A percentile compares a stretch with the other conserved stretches of the same genome.
Evolutionary conservation across 2,888 invertebrate species (phyloP).

Genomic region (Fragum whitleyi): DNA sequence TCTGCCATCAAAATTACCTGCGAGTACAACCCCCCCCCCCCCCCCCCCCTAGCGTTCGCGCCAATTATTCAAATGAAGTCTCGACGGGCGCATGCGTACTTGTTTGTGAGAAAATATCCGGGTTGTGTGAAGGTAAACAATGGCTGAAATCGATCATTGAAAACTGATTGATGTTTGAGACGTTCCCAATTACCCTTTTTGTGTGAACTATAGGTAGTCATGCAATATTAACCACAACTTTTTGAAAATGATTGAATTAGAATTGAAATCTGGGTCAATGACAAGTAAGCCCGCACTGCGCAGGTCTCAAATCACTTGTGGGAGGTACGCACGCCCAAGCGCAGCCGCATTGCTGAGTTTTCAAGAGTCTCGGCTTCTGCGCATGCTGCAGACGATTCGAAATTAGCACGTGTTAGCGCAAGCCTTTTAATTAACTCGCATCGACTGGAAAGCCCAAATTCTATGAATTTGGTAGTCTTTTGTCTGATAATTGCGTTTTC

Average conservation of each 20-base stretch:
- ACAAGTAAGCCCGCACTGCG: conserved; percentile 40
- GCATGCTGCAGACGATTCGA: conserved; percentile 65
- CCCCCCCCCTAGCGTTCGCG: too few relatives aligned
- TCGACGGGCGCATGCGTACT: conserved; percentile 22
- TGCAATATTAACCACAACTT: background rate
- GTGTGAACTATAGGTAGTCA: background rate
- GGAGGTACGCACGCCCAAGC: conserved; percentile 95
- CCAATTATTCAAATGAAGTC: conserved; percentile 19
- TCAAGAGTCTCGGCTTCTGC: conserved; percentile 54
- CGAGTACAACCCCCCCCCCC: too few relatives aligned
- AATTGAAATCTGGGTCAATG: background rate
- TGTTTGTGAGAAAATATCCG: conserved; percentile 8
- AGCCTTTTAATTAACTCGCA: too few relatives aligned
- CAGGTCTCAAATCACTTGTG: conserved; percentile 50
- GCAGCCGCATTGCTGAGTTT: conserved; percentile 90
- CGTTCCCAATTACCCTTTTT: background rate
- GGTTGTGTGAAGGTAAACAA: conserved; percentile 29
- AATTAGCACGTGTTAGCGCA: background rate
- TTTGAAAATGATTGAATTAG: background rate
- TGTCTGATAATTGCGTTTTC: background rate
- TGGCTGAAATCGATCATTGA: conserved; percentile 23
- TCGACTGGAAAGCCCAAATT: too few relatives aligned
- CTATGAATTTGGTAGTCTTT: too few relatives aligned
- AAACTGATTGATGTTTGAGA: background rate
- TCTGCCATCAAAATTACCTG: too few relatives aligned